Conservation (phyloP, 2,113 vertebrate genomes). For the Nothobranchius kuhntae region DNA sequence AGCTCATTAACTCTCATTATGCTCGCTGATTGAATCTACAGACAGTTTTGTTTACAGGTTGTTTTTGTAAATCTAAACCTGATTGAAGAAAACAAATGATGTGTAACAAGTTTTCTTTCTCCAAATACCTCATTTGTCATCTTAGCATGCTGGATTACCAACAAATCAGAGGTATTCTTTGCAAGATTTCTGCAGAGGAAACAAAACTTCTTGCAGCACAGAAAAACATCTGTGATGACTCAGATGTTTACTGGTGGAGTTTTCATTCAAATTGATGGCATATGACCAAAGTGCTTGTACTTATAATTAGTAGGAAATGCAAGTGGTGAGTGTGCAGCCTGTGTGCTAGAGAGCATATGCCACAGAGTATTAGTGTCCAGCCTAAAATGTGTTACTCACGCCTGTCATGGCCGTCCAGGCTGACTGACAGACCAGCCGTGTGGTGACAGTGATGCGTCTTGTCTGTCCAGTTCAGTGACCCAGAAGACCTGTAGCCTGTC, state of each 20-base stretch:
- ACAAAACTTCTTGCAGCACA: slow-evolving; percentile 5
- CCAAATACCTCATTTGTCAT: slow-evolving; percentile 53
- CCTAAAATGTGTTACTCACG: slow-evolving; percentile 71
- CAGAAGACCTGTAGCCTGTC: slow-evolving; percentile 73
- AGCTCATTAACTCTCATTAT: slow-evolving; percentile 59
- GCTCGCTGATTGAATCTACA: slow-evolving; percentile 53
- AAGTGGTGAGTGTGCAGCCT: slow-evolving; percentile 49
- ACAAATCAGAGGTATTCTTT: slow-evolving; percentile 4
- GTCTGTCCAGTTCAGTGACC: slow-evolving; percentile 65
- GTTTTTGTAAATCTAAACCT: slow-evolving; percentile 37
- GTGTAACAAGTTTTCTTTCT: slow-evolving; percentile 37
- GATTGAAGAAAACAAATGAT: slow-evolving; percentile 56
- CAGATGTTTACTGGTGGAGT: neutral
- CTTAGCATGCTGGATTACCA: slow-evolving; percentile 37
- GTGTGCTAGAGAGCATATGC: slow-evolving; percentile 60
- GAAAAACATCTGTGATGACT: neutral
- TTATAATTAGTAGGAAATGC: slow-evolving; percentile 54
- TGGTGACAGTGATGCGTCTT: slow-evolving; percentile 70
- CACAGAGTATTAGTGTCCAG: slow-evolving; percentile 59
- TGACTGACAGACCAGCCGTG: slow-evolving; percentile 60
- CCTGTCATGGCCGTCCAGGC: slow-evolving; percentile 65
- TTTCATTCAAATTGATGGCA: slow-evolving; percentile 26
- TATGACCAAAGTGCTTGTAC: slow-evolving; percentile 2
- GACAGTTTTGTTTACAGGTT: slow-evolving; percentile 30
- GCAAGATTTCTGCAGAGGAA: neutral